phyloP scores from a whole-genome alignment of 2,888 invertebrate species.

The Dendrolimus pini region DNA sequence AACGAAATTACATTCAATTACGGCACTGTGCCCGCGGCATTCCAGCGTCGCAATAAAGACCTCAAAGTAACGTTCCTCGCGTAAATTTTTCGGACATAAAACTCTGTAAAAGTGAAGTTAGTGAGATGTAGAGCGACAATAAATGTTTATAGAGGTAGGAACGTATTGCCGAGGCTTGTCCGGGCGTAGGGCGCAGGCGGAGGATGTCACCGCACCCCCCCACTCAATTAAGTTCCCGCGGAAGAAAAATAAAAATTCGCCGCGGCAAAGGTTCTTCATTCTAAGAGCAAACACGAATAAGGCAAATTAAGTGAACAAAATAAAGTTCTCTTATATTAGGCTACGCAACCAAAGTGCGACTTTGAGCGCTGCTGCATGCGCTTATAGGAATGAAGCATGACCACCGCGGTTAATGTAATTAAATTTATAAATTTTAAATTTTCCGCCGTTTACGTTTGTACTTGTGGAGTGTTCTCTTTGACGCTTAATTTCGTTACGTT shows the following conservation, averaged over 20 bases:
- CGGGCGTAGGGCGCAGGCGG: slow-evolving; percentile 8
- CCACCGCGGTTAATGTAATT: slow-evolving; percentile 46
- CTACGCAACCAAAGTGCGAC: slow-evolving; percentile 51
- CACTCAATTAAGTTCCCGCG: slow-evolving; percentile 58
- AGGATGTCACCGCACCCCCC: slow-evolving; percentile 23
- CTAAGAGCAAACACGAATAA: slow-evolving; percentile 65
- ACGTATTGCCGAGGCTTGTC: slow-evolving; percentile 14
- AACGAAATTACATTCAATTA: slow-evolving; percentile 76
- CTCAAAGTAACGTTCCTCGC: slow-evolving; percentile 53
- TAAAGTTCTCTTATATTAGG: slow-evolving; percentile 63
- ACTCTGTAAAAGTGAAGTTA: slow-evolving; percentile 73
- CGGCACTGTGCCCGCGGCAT: slow-evolving; percentile 56
- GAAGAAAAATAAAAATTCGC: slow-evolving; percentile 57
- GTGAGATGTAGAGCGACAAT: slow-evolving; percentile 70
- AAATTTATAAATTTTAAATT: slow-evolving; percentile 57
- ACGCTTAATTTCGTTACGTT: slow-evolving; percentile 32
- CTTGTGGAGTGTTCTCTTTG: slow-evolving; percentile 27
- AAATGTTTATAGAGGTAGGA: slow-evolving; percentile 65
- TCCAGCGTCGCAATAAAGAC: slow-evolving; percentile 64
- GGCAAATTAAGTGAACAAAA: slow-evolving; percentile 71
- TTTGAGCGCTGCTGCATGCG: slow-evolving; percentile 42
- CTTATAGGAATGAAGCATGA: slow-evolving; percentile 39
- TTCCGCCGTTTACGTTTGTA: slow-evolving; percentile 30
- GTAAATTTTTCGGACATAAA: slow-evolving; percentile 76
- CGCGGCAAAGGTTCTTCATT: slow-evolving; percentile 44